phyloP scores from a whole-genome alignment of 2,797 vertebrate genomes.

The Sebastes nivosus region DNA sequence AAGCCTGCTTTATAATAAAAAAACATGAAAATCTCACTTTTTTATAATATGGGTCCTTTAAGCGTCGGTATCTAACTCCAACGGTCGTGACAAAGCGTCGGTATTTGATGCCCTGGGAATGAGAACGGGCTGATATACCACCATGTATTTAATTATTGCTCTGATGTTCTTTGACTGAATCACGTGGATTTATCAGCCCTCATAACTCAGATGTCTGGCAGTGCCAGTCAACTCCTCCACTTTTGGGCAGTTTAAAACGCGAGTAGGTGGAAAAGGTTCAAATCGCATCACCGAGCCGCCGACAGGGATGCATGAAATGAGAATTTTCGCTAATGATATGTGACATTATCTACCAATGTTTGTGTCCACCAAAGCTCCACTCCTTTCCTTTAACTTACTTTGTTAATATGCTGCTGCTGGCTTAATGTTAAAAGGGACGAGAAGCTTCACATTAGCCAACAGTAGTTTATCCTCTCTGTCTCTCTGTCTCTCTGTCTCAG shows the following conservation, averaged over 20 bases:
- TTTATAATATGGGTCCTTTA: too few species aligned
- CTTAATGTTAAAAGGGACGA: slow-evolving; percentile 23
- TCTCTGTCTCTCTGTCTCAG: slow-evolving; percentile 56
- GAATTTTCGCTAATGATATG: background rate
- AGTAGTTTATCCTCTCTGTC: slow-evolving; percentile 33
- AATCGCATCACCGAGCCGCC: background rate
- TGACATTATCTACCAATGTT: background rate
- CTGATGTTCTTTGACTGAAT: slow-evolving; percentile 14
- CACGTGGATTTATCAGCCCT: background rate
- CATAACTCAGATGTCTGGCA: background rate
- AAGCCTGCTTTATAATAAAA: too few species aligned
- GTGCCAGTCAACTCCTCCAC: slow-evolving; percentile 14
- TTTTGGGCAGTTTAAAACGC: slow-evolving; percentile 13
- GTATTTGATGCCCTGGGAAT: too few species aligned
- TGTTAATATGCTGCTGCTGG: slow-evolving; percentile 5
- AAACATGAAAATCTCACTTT: too few species aligned
- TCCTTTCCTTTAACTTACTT: background rate
- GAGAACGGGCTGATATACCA: background rate
- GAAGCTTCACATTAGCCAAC: slow-evolving; percentile 16
- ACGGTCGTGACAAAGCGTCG: too few species aligned
- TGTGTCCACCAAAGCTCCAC: background rate
- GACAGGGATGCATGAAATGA: background rate
- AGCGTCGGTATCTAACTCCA: background rate
- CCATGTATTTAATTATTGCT: background rate
- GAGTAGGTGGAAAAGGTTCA: slow-evolving; percentile 35